Percentiles rank a stretch among this genome's conserved stretches.
Evolutionary conservation across 2,113 vertebrate genomes (phyloP).

Genomic region (Tautogolabrus adspersus): DNA sequence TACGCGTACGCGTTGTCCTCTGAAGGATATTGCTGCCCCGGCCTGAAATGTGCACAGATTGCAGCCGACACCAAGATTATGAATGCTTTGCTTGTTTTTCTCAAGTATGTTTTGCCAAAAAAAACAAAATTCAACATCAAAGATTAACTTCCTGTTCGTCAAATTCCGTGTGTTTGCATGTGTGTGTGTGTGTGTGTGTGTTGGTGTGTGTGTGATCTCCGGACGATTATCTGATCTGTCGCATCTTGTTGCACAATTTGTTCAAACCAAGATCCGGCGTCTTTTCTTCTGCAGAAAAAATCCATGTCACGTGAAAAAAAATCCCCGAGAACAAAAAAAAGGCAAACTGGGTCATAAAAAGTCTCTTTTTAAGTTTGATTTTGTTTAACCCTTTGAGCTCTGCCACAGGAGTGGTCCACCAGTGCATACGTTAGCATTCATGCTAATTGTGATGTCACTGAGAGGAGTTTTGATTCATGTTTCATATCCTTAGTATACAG

Average conservation of each 20-base stretch:
- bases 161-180: background rate
- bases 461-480: too few relatives aligned
- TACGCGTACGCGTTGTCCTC: constrained; percentile 68
- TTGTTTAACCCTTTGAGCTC: background rate
- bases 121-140: too few relatives aligned
- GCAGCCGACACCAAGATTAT: constrained; percentile 61
- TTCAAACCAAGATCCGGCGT: constrained; percentile 37
- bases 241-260: constrained; percentile 50
- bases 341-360: background rate
- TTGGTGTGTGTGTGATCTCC: constrained; percentile 50
- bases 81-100: constrained; percentile 44
- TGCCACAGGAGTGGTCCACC: too few relatives aligned
- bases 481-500: too few relatives aligned
- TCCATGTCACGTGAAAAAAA: background rate
- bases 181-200: background rate
- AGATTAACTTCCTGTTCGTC: too few relatives aligned
- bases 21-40: constrained; percentile 63
- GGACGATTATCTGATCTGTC: constrained; percentile 75
- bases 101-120: too few relatives aligned
- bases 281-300: constrained; percentile 1
- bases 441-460: too few relatives aligned
- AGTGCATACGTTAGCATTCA: too few relatives aligned
- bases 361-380: background rate
- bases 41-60: constrained; percentile 50
- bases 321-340: background rate